A percentile compares a stretch with the other conserved stretches of the same genome.
These are phyloP conservation scores for Canis aureus DNA, from an alignment of 2,113 vertebrate genomes.

Conservation along the genomic window DNA sequence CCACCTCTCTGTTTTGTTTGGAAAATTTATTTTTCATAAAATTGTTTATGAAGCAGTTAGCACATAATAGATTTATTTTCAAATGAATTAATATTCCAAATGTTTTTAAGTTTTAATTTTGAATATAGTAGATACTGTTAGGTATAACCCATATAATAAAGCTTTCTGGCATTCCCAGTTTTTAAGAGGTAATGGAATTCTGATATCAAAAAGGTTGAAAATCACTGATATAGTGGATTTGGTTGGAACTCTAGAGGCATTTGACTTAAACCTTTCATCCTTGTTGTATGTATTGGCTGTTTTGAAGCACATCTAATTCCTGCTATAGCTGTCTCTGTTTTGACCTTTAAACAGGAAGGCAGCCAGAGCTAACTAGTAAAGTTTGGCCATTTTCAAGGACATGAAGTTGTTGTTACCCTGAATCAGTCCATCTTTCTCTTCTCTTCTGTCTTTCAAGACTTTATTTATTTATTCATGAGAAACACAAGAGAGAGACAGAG, in stretches of 20 bases:
- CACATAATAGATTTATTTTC: not conserved
- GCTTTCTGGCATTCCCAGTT: not conserved
- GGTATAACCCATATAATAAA: not conserved
- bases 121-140: not conserved
- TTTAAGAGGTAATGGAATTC: constrained; percentile 10
- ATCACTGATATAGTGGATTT: not conserved
- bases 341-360: not conserved
- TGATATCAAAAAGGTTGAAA: not conserved
- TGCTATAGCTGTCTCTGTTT: not conserved
- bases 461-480: too few species aligned
- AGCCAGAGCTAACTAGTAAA: not conserved
- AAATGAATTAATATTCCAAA: not conserved
- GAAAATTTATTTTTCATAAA: constrained; percentile 10
- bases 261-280: not conserved
- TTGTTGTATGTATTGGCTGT: not conserved
- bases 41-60: not conserved
- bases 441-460: too few species aligned
- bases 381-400: not conserved
- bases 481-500: too few species aligned
- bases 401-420: not conserved
- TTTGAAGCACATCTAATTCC: not conserved
- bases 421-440: not conserved
- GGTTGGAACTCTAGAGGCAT: not conserved
- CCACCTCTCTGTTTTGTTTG: constrained; percentile 1
- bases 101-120: constrained; percentile 27